Conservation (phyloP, 1,140 invertebrate genomes). For the Pseudomyrmex sp. region DNA sequence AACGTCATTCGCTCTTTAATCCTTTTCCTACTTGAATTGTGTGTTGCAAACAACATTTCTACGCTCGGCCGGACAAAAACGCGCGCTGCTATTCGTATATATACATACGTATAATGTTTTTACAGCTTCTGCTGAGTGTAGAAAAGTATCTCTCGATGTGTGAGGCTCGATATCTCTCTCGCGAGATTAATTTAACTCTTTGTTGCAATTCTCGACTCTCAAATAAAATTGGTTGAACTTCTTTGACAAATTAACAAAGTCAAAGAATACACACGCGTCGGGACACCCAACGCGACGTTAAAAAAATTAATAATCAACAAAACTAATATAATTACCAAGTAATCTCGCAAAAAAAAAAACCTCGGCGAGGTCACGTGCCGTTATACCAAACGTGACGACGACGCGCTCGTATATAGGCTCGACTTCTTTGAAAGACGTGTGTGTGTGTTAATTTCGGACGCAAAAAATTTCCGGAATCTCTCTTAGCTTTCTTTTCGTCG, state of each 20-base stretch:
- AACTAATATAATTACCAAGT: neutral
- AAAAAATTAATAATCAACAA: too few species aligned
- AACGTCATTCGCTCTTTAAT: constrained; percentile 53
- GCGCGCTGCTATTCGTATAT: neutral
- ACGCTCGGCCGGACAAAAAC: neutral
- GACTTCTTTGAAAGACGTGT: neutral
- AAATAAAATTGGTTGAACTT: neutral
- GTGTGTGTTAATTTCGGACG: constrained; percentile 30
- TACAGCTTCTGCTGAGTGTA: neutral
- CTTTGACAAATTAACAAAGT: too few species aligned
- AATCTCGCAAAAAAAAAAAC: neutral
- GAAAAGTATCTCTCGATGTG: neutral
- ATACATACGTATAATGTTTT: neutral
- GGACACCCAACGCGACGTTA: too few species aligned
- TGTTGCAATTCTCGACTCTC: neutral
- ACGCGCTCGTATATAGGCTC: neutral
- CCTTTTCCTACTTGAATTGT: constrained; percentile 23
- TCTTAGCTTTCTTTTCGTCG: constrained; percentile 55
- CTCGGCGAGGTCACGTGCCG: neutral
- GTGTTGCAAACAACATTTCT: constrained; percentile 32
- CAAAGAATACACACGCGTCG: too few species aligned
- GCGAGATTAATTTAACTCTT: neutral
- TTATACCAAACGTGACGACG: constrained; percentile 27
- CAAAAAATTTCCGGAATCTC: neutral
- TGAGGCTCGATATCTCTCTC: too few species aligned